Percentiles rank a stretch among this genome's conserved stretches.
These are phyloP conservation scores for Rhipidura dahli DNA, from an alignment of 2,113 vertebrate species.

Conservation along the genomic window DNA sequence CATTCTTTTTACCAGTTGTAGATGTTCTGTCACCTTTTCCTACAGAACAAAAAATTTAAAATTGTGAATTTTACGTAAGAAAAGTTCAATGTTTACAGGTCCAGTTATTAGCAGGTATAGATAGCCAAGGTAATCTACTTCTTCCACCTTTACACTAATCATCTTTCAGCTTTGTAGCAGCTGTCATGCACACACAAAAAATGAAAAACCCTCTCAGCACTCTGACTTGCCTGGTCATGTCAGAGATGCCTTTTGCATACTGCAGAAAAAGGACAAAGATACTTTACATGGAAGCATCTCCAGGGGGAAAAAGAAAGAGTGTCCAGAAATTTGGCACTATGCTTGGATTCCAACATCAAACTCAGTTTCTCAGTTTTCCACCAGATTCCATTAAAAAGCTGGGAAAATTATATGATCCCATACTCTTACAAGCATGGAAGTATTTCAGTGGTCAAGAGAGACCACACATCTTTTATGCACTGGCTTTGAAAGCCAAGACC, in stretches of 20 bases:
- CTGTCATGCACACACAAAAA: background rate
- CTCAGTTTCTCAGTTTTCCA: background rate
- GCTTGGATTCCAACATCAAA: too few species aligned
- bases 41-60: slow-evolving; percentile 41
- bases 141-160: background rate
- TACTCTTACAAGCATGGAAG: background rate
- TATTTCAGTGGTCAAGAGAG: background rate
- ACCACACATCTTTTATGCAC: background rate
- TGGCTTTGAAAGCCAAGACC: background rate
- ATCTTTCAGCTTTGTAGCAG: background rate
- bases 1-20: slow-evolving; percentile 69
- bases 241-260: background rate
- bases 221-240: background rate
- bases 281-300: background rate
- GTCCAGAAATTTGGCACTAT: too few species aligned
- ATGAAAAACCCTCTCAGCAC: background rate
- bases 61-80: background rate
- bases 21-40: slow-evolving; percentile 76
- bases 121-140: background rate
- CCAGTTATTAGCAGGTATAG: background rate
- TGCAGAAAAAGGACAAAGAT: background rate
- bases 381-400: background rate
- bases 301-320: background rate
- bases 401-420: background rate
- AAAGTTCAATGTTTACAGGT: background rate